phyloP scores from a whole-genome alignment of 2,888 invertebrate species.

The Aplocera efformata region DNA sequence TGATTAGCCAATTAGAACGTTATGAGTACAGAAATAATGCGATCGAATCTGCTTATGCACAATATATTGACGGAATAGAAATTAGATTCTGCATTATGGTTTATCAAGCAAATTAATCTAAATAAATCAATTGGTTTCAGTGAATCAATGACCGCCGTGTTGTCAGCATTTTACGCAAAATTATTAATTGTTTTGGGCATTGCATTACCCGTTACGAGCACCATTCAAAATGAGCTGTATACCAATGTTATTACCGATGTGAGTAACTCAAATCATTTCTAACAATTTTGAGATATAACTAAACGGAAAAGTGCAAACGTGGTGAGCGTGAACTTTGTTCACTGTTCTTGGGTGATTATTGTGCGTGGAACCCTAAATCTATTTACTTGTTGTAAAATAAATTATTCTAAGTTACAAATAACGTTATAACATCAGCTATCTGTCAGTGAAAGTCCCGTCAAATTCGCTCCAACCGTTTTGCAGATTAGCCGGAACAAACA shows the following conservation, averaged over 20 bases:
- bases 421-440: too few species aligned
- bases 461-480: too few species aligned
- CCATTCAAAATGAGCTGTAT: constrained; percentile 78
- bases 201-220: constrained; percentile 83
- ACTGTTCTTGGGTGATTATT: too few species aligned
- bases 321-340: too few species aligned
- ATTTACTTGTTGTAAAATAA: too few species aligned
- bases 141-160: constrained; percentile 80
- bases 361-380: too few species aligned
- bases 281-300: neutral
- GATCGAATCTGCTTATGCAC: constrained; percentile 3
- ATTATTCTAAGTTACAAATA: too few species aligned
- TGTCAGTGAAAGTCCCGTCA: too few species aligned
- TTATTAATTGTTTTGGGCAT: constrained; percentile 83
- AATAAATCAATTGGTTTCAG: constrained; percentile 57
- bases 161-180: constrained; percentile 84
- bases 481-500: too few species aligned
- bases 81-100: constrained; percentile 28
- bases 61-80: constrained; percentile 12
- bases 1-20: too few species aligned
- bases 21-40: too few species aligned
- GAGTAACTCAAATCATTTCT: constrained; percentile 37
- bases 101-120: constrained; percentile 21
- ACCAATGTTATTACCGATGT: constrained; percentile 69
- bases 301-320: too few species aligned